These are phyloP conservation scores for Wiebesia pumilae DNA, from an alignment of 1,140 invertebrate genomes.

Conservation along the genomic window DNA sequence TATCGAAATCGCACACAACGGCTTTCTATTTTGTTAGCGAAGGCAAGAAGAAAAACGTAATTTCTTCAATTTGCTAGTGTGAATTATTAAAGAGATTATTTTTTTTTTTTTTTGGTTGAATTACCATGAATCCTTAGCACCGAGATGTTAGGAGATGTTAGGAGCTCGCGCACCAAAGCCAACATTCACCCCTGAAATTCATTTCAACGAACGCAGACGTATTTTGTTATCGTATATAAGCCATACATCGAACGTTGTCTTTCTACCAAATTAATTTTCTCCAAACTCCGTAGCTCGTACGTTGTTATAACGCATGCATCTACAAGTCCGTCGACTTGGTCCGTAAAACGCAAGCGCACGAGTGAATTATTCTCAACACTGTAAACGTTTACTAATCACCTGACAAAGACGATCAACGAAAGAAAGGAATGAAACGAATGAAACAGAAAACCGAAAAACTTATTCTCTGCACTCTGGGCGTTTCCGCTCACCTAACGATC, in stretches of 20 bases:
- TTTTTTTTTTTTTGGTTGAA: no score
- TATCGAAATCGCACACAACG: no score
- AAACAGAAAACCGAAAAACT: background rate
- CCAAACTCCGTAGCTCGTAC: no score
- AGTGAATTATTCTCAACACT: background rate
- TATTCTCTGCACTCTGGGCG: background rate
- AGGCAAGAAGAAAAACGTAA: no score
- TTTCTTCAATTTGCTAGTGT: no score
- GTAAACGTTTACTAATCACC: background rate
- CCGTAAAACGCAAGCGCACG: background rate
- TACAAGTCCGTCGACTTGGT: background rate
- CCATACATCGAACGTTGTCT: no score
- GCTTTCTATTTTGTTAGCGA: no score
- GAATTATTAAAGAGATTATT: no score
- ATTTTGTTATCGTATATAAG: background rate
- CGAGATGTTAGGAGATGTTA: no score
- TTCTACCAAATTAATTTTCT: no score
- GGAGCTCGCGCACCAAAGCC: background rate
- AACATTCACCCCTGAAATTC: background rate
- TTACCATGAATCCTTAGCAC: no score
- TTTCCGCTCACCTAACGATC: conserved; percentile 61
- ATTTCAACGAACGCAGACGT: background rate
- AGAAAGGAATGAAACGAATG: background rate
- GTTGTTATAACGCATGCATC: no score
- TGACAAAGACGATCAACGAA: background rate